These are phyloP conservation scores for Acomys russatus DNA, from an alignment of 2,797 vertebrate species.

Conservation along the genomic window DNA sequence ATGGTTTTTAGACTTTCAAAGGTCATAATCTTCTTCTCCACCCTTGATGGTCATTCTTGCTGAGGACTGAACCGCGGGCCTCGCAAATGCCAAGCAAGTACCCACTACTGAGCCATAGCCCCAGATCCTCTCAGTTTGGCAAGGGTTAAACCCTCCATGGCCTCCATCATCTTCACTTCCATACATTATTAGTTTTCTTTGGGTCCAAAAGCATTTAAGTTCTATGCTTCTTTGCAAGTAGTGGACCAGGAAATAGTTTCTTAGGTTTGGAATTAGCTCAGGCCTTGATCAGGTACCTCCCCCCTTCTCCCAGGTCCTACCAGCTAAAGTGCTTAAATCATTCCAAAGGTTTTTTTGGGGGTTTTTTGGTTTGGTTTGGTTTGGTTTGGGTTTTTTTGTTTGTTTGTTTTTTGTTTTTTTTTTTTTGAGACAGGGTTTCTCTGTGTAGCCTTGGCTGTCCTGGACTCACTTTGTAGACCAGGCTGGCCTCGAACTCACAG, in stretches of 20 bases:
- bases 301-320: not conserved
- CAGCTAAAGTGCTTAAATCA: not conserved
- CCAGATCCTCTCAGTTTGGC: not conserved
- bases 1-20: constrained; percentile 35
- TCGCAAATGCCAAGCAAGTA: not conserved
- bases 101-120: not conserved
- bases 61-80: not conserved
- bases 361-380: no score
- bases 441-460: no score
- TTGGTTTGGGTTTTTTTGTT: no score
- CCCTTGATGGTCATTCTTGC: not conserved
- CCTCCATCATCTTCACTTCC: not conserved
- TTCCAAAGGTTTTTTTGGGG: constrained; percentile 11
- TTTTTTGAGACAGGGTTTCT: no score
- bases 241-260: constrained; percentile 28
- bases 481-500: no score
- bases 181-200: not conserved
- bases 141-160: not conserved
- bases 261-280: constrained; percentile 2
- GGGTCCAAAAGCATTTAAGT: not conserved
- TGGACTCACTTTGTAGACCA: no score
- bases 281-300: not conserved
- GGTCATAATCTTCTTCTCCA: constrained; percentile 53
- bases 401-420: no score
- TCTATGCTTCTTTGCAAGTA: constrained; percentile 28